phyloP scores from a whole-genome alignment of 2,113 vertebrate genomes.

The Loxodonta africana region DNA sequence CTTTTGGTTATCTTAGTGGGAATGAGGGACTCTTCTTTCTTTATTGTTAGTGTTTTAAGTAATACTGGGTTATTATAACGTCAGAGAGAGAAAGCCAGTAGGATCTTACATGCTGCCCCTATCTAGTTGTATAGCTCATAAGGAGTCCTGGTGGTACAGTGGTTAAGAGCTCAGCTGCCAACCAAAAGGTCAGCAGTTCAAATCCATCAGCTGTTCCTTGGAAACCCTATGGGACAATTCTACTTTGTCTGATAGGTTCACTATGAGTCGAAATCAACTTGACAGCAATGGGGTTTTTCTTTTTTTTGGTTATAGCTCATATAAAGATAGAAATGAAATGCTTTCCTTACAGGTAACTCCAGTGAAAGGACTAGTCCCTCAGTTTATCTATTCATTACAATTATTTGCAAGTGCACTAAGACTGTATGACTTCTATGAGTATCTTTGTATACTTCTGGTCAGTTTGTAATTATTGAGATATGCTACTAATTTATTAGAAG shows the following conservation, averaged over 20 bases:
- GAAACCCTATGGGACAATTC: too few species aligned
- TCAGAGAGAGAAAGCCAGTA: slow-evolving; percentile 11
- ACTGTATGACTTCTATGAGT: neutral
- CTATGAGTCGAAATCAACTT: too few species aligned
- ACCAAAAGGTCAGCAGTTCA: too few species aligned
- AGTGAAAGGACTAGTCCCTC: slow-evolving; percentile 14
- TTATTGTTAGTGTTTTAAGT: slow-evolving; percentile 68
- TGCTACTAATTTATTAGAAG: neutral
- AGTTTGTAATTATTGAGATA: slow-evolving; percentile 62
- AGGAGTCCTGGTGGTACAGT: too few species aligned
- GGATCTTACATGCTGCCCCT: neutral
- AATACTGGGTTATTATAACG: slow-evolving; percentile 58
- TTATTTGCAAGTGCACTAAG: slow-evolving; percentile 7
- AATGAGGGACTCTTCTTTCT: slow-evolving; percentile 60
- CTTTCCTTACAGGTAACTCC: neutral
- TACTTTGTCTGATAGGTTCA: too few species aligned
- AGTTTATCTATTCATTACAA: neutral
- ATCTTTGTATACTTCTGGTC: neutral
- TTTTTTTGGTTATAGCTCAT: neutral
- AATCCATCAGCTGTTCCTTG: too few species aligned
- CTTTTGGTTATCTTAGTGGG: slow-evolving; percentile 64
- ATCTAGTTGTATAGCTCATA: neutral
- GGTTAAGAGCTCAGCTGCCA: too few species aligned
- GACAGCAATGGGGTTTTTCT: too few species aligned
- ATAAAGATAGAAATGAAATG: slow-evolving; percentile 21